phyloP scores from a whole-genome alignment of 2,113 vertebrate genomes.

The Ictalurus punctatus region DNA sequence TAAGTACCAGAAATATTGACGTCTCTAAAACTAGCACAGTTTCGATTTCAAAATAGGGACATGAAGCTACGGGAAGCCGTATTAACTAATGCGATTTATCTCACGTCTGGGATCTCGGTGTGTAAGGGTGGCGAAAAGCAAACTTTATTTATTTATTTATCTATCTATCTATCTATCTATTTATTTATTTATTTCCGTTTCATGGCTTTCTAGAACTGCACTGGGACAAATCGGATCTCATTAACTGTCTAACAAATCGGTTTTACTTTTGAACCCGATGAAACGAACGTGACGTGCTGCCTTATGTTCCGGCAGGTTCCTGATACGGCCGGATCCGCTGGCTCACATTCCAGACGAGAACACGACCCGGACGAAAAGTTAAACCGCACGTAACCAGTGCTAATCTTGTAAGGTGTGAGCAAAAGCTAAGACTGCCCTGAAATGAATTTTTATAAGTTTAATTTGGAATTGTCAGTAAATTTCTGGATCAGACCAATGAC shows the following conservation, averaged over 20 bases:
- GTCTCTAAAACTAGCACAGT: not conserved
- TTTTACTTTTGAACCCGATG: not conserved
- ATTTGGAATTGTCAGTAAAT: not conserved
- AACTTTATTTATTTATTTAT: too few relatives aligned
- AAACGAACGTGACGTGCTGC: not conserved
- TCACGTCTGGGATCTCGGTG: not conserved
- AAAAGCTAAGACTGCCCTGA: not conserved
- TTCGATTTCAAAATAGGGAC: not conserved
- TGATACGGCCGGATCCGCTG: constrained; percentile 92
- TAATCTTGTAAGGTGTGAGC: not conserved
- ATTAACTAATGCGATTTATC: not conserved
- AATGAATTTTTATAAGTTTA: not conserved
- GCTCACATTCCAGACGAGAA: constrained; percentile 84
- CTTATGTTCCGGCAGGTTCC: constrained; percentile 73
- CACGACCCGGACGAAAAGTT: constrained; percentile 63
- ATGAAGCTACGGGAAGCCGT: not conserved
- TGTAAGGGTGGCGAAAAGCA: not conserved
- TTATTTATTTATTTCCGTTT: not conserved
- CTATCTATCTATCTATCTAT: too few relatives aligned
- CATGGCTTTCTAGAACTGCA: not conserved
- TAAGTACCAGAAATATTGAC: constrained; percentile 68
- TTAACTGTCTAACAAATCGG: not conserved
- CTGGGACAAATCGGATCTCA: not conserved
- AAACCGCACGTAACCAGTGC: constrained; percentile 14
- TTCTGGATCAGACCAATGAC: not conserved